Evolutionary conservation across 2,888 invertebrate genomes (phyloP), one percentile per base, ranked within the genome.

Genomic region (Cheilosia soror): DNA sequence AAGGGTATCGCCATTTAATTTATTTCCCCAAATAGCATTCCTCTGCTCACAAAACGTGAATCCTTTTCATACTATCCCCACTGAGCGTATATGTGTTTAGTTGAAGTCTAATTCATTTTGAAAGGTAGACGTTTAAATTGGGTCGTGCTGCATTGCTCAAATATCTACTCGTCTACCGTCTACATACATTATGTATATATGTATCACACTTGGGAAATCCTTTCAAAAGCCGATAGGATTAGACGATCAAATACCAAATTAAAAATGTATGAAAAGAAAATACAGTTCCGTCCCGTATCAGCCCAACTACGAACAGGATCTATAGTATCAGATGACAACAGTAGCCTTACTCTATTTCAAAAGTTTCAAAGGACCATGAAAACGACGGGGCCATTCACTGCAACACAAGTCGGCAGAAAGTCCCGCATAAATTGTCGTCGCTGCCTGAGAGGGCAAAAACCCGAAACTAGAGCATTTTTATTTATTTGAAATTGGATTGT

Each of bases 401-500:
- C 47, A 71, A 20, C 11, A 20, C 31, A 47, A 57, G 37, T 49
- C 47, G 63, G 49, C 33, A 68, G 44, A 11, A 20, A 58, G 11
- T 31, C 29, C 42, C 53, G 53, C 72, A 72, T 72, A 72, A 60
- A 71, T 71, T 72, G 72, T 33, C 72, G 29, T 62, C 60, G 40
- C 33, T 25, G 33, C 31, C 31, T 53, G 25, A 31, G 62, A 60
- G 53, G 62, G 53, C 62, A 62, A 73, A 51, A 44, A 63, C 62
- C 72, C 44, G 11, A 62, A 71, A 73, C 72, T 73, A 20, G 63
- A 55, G 51, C 72, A 55, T 62, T 73, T 42, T 73, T 42, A 73
- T 73, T 73, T 73, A 73, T 63, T 73, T 73, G 62, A 73, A 62
- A 73, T 73, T 53, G 62, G 51, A 73, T 73, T 73, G 72, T 62